These are phyloP conservation scores for Leptinotarsa peninsularis DNA, from an alignment of 2,888 invertebrate genomes.

Conservation along the genomic window DNA sequence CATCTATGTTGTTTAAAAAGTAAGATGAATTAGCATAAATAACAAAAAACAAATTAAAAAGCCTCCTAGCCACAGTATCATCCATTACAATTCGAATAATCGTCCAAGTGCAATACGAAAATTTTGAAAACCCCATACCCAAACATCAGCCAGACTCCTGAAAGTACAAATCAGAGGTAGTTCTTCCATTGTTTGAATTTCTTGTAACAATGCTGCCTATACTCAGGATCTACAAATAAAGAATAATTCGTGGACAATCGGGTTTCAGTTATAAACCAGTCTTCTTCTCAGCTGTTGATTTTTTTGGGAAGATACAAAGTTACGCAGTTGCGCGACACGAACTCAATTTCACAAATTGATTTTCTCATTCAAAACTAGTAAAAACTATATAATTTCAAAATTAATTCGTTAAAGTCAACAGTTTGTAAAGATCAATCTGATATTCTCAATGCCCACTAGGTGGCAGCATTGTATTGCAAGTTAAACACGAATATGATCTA, in stretches of 20 bases:
- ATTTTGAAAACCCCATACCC: constrained; percentile 36
- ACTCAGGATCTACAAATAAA: constrained; percentile 40
- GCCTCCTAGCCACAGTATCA: not conserved
- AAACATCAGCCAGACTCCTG: constrained; percentile 24
- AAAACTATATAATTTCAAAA: not conserved
- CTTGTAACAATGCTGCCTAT: constrained; percentile 40
- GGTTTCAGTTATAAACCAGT: not conserved
- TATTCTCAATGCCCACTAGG: constrained; percentile 4
- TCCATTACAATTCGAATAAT: constrained; percentile 30
- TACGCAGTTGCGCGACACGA: too few relatives aligned
- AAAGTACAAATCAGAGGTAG: constrained; percentile 41
- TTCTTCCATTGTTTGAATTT: constrained; percentile 43
- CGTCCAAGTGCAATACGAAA: constrained; percentile 29
- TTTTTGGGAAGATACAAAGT: not conserved
- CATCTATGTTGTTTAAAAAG: constrained; percentile 32
- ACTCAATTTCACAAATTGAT: too few relatives aligned
- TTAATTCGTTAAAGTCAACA: not conserved
- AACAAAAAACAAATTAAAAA: constrained; percentile 13
- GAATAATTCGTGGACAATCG: not conserved
- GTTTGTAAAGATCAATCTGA: constrained; percentile 27
- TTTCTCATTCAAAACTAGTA: too few relatives aligned
- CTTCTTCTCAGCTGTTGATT: not conserved
- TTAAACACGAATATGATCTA: too few relatives aligned
- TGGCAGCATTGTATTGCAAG: too few relatives aligned
- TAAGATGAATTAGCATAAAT: constrained; percentile 16